Conservation (phyloP, 2,888 invertebrate genomes). For the Podotricha telesiphe region DNA sequence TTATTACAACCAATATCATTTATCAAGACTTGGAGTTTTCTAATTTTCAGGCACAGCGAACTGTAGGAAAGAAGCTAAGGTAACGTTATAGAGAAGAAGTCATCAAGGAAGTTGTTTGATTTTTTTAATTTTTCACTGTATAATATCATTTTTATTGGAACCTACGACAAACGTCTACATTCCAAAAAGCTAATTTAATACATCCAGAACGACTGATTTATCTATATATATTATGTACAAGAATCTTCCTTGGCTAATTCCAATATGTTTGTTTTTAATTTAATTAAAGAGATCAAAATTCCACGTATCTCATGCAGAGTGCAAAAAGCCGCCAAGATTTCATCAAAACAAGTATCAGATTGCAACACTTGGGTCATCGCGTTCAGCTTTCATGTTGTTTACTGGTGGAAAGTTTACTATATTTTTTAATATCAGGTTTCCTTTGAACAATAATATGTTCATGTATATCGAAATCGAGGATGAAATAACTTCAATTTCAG, state of each 20-base stretch:
- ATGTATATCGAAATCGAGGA: too few species aligned
- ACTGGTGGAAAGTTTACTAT: constrained; percentile 17
- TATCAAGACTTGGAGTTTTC: constrained; percentile 39
- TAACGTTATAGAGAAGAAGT: too few species aligned
- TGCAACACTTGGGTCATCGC: constrained; percentile 36
- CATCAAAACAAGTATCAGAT: constrained; percentile 43
- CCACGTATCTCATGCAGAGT: constrained; percentile 4
- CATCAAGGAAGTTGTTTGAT: too few species aligned
- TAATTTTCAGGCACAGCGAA: too few species aligned
- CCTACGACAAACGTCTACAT: too few species aligned
- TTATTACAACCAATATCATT: constrained; percentile 42
- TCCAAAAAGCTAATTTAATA: too few species aligned
- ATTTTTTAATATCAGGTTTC: constrained; percentile 13
- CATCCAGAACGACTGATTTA: too few species aligned
- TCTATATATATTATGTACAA: too few species aligned
- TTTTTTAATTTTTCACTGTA: too few species aligned
- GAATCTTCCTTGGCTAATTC: background rate
- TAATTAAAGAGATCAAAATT: constrained; percentile 18
- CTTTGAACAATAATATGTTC: background rate
- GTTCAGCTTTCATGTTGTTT: constrained; percentile 23
- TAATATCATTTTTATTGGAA: too few species aligned
- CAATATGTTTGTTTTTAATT: constrained; percentile 12
- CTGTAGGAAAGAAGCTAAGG: too few species aligned
- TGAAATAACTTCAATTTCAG: too few species aligned
- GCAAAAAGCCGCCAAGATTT: constrained; percentile 37